Conservation (phyloP, 1,140 invertebrate genomes). For the Trichonephila clavipes region DNA sequence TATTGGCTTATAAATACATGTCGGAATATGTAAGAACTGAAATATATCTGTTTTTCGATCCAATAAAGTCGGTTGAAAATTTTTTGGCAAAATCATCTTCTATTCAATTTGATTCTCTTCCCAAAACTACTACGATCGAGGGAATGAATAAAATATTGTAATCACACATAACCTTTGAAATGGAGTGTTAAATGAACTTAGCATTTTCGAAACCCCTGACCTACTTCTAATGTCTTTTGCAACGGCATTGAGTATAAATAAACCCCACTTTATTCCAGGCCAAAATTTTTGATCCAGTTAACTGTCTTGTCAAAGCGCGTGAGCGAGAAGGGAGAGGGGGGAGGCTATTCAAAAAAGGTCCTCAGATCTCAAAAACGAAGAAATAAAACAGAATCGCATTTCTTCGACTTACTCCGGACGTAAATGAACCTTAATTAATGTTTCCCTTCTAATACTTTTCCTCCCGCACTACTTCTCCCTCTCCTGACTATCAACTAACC, state of each 20-base stretch:
- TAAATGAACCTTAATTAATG: conserved; percentile 74
- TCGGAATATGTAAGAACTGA: too few species aligned
- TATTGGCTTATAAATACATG: too few species aligned
- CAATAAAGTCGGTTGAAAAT: too few species aligned
- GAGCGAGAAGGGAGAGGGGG: background rate
- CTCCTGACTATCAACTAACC: conserved; percentile 52
- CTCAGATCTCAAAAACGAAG: background rate
- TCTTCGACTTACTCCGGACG: conserved; percentile 40
- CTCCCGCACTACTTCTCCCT: background rate
- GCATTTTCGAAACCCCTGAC: conserved; percentile 20
- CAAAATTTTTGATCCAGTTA: conserved; percentile 43
- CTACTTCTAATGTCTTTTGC: conserved; percentile 39
- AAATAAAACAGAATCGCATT: conserved; percentile 62
- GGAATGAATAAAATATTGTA: background rate
- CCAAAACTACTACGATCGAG: too few species aligned
- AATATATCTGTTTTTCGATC: too few species aligned
- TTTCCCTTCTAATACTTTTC: conserved; percentile 7
- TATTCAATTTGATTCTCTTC: too few species aligned
- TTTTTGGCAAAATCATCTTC: too few species aligned
- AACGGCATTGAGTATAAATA: conserved; percentile 32
- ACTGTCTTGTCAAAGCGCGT: conserved; percentile 42
- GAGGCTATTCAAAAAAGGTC: background rate
- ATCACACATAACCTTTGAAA: background rate
- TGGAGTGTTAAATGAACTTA: background rate
- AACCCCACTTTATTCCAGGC: conserved; percentile 21